These are phyloP conservation scores for Erebia aethiops DNA, from an alignment of 2,888 invertebrate species.

Conservation along the genomic window DNA sequence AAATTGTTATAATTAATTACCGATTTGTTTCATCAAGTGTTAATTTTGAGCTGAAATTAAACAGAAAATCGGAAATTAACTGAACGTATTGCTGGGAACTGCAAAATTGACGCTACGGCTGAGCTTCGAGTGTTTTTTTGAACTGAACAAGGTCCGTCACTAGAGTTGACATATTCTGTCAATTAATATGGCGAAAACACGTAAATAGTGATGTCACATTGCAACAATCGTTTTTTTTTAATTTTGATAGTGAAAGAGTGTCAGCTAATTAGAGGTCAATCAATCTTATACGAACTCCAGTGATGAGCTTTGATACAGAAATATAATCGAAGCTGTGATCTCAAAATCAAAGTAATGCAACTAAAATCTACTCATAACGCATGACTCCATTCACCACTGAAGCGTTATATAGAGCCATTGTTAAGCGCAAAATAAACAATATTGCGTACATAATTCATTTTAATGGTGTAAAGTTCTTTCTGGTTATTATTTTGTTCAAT, in stretches of 20 bases:
- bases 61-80: conserved; percentile 25
- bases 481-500: background rate
- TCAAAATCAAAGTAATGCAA: conserved; percentile 54
- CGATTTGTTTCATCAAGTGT: conserved; percentile 23
- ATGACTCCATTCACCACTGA: conserved; percentile 65
- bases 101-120: conserved; percentile 40
- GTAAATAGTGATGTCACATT: too few species aligned
- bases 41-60: conserved; percentile 29
- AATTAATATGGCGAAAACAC: background rate
- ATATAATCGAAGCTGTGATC: conserved; percentile 16
- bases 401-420: conserved; percentile 59
- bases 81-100: conserved; percentile 27
- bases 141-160: background rate
- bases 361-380: conserved; percentile 51
- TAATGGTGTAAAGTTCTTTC: background rate
- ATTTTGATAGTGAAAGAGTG: background rate
- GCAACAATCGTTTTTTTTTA: background rate
- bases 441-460: background rate
- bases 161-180: background rate
- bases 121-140: background rate
- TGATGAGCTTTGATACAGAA: background rate
- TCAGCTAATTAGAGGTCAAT: too few species aligned
- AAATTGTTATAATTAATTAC: conserved; percentile 10
- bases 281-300: background rate
- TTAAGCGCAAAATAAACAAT: conserved; percentile 43